phyloP scores from a whole-genome alignment of 2,113 vertebrate species.

The Leptodactylus fuscus region DNA sequence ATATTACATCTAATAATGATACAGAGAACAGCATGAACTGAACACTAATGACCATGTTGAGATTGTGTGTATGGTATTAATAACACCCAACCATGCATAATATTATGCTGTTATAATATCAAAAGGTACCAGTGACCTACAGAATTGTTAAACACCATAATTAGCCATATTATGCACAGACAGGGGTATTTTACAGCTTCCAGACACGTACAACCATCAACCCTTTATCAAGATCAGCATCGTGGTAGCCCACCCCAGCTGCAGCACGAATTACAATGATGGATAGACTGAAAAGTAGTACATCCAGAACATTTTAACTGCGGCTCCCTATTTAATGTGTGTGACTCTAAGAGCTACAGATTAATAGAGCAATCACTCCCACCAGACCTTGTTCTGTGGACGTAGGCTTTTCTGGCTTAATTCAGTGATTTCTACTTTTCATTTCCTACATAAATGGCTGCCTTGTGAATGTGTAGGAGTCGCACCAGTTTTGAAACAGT shows the following conservation, averaged over 20 bases:
- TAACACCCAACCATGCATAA: conserved; percentile 35
- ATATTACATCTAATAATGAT: conserved; percentile 40
- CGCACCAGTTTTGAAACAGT: background rate
- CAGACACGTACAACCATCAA: conserved; percentile 28
- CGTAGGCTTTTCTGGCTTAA: conserved; percentile 15
- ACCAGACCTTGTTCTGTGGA: conserved; percentile 35
- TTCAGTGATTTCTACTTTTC: conserved; percentile 28
- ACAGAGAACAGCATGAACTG: conserved; percentile 33
- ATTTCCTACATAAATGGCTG: conserved; percentile 22
- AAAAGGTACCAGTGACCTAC: conserved; percentile 23
- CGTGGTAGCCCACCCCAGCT: background rate
- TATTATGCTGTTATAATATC: conserved; percentile 32
- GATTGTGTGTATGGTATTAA: conserved; percentile 18
- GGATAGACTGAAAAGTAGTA: conserved; percentile 22
- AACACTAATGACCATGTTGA: conserved; percentile 17
- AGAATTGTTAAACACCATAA: conserved; percentile 46
- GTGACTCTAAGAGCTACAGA: conserved; percentile 29
- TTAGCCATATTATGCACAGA: conserved; percentile 20
- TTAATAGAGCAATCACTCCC: conserved; percentile 45
- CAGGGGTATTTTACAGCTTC: conserved; percentile 7
- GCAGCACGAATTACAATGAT: conserved; percentile 36
- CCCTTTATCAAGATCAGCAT: conserved; percentile 7
- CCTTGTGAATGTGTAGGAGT: conserved; percentile 7
- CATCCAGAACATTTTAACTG: conserved; percentile 47
- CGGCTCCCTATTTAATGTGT: conserved; percentile 41